These are phyloP conservation scores for Colistium nudipinnis DNA, from an alignment of 2,113 vertebrate species.

Conservation along the genomic window DNA sequence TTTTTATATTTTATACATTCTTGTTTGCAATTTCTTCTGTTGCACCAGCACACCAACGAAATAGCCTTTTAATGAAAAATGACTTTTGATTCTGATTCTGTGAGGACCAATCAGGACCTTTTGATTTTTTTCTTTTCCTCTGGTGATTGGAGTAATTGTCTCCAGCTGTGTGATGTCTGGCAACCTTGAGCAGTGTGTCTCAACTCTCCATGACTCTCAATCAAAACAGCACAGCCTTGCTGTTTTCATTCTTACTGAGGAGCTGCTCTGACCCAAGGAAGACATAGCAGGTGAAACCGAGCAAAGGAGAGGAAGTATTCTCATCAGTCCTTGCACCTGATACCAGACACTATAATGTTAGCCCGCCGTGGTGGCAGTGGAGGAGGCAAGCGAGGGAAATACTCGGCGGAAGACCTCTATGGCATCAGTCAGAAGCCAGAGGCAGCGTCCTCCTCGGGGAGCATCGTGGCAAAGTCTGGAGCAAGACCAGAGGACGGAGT, in stretches of 20 bases:
- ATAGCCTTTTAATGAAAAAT: no score
- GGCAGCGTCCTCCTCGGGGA: conserved; percentile 69
- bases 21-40: no score
- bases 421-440: conserved; percentile 85
- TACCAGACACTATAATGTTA: conserved; percentile 75
- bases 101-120: conserved; percentile 57
- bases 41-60: no score
- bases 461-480: conserved; percentile 60
- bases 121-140: conserved; percentile 66
- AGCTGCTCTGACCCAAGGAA: conserved; percentile 37
- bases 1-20: no score
- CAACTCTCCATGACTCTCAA: conserved; percentile 62
- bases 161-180: conserved; percentile 61
- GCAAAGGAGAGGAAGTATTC: conserved; percentile 28
- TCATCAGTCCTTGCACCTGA: conserved; percentile 36
- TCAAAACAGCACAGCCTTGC: conserved; percentile 71
- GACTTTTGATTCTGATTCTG: conserved; percentile 64
- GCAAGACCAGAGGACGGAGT: conserved; percentile 67
- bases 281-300: conserved; percentile 38
- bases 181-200: conserved; percentile 58
- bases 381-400: conserved; percentile 81
- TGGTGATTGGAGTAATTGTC: conserved; percentile 53
- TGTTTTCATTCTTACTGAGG: conserved; percentile 49
- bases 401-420: conserved; percentile 86
- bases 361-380: conserved; percentile 75